Percentiles rank a stretch among this genome's conserved stretches.
Conservation (phyloP, 2,888 invertebrate genomes). For the Nomada flava region DNA sequence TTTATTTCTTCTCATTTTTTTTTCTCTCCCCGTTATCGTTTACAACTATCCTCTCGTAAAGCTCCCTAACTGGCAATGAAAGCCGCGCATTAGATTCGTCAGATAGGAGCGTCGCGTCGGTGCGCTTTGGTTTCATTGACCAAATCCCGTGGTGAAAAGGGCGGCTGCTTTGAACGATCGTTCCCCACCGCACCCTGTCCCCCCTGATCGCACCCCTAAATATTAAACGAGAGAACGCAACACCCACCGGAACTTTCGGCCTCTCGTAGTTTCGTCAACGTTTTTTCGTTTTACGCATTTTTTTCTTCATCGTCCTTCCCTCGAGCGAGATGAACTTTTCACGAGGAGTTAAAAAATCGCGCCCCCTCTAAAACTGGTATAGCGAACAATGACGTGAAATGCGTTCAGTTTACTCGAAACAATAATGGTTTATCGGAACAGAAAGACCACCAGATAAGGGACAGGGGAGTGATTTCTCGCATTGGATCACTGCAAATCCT, state of each 20-base stretch:
- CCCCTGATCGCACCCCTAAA: background rate
- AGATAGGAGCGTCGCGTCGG: constrained; percentile 32
- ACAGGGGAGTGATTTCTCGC: too few relatives aligned
- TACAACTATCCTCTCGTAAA: constrained; percentile 16
- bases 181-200: background rate
- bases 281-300: background rate
- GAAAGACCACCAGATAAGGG: too few relatives aligned
- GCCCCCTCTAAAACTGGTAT: too few relatives aligned
- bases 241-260: background rate
- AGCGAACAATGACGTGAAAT: too few relatives aligned
- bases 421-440: too few relatives aligned
- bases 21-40: background rate
- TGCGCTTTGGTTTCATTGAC: constrained; percentile 58
- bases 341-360: too few relatives aligned
- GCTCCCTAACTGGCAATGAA: constrained; percentile 37
- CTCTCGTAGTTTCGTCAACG: background rate
- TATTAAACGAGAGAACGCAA: background rate
- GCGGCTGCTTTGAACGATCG: background rate
- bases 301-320: too few relatives aligned
- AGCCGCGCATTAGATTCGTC: constrained; percentile 36
- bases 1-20: background rate
- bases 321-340: too few relatives aligned
- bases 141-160: constrained; percentile 48
- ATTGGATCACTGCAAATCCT: constrained; percentile 2
- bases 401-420: too few relatives aligned